Percentiles rank a stretch among this genome's conserved stretches.
Conservation (phyloP, 1,140 invertebrate species). For the Drosophila ficusphila region DNA sequence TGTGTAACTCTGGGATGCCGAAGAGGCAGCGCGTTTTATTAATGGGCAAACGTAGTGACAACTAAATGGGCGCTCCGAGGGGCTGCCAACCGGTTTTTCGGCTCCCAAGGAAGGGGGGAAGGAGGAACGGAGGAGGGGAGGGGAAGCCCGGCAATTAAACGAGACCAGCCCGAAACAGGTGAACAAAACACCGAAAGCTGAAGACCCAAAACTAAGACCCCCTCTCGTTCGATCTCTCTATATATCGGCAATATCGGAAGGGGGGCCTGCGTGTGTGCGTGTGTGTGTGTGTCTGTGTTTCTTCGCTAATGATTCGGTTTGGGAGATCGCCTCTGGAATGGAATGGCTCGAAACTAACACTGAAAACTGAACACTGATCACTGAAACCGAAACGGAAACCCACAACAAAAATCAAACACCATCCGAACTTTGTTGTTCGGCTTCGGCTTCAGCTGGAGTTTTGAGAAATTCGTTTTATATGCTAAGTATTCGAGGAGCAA, state of each 20-base stretch:
- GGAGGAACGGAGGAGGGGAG: background rate
- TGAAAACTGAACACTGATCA: background rate
- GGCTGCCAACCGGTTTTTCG: conserved; percentile 41
- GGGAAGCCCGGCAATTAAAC: conserved; percentile 60
- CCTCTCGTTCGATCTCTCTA: background rate
- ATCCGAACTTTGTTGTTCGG: conserved; percentile 4
- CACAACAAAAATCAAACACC: conserved; percentile 25
- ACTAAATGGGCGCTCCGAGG: conserved; percentile 59
- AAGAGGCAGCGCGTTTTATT: conserved; percentile 44
- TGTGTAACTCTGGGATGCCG: conserved; percentile 41
- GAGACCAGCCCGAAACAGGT: conserved; percentile 56
- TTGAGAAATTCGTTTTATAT: conserved; percentile 73
- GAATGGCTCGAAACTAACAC: conserved; percentile 29
- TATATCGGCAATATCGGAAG: background rate
- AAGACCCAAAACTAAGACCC: background rate
- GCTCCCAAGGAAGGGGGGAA: too few relatives aligned
- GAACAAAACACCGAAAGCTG: conserved; percentile 37
- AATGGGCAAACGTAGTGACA: conserved; percentile 72
- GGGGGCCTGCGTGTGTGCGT: background rate
- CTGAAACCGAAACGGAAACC: conserved; percentile 6
- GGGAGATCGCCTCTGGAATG: conserved; percentile 15
- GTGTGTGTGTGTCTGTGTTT: conserved; percentile 15
- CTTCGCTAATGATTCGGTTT: conserved; percentile 60
- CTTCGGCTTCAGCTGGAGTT: conserved; percentile 26
- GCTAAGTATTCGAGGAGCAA: conserved; percentile 51